These are phyloP conservation scores for Gobiocypris rarus DNA, from an alignment of 2,113 vertebrate species.

Conservation along the genomic window DNA sequence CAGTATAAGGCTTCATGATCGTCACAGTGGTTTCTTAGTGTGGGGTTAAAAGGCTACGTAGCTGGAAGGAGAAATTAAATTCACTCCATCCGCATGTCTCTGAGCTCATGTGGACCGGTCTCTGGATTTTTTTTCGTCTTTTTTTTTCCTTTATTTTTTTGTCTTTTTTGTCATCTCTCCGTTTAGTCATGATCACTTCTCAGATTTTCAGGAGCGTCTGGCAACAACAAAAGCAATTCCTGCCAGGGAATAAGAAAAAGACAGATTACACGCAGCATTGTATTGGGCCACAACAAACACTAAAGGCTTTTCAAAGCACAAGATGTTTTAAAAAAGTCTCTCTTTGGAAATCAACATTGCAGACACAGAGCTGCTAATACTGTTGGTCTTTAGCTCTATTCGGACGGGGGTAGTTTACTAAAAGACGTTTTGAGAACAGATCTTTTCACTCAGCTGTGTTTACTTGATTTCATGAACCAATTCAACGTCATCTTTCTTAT, in stretches of 20 bases:
- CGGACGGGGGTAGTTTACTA: too few species aligned
- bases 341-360: neutral
- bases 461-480: too few species aligned
- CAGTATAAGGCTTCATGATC: constrained; percentile 68
- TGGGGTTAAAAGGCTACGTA: constrained; percentile 65
- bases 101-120: constrained; percentile 50
- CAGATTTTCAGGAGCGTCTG: constrained; percentile 74
- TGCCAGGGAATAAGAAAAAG: constrained; percentile 45
- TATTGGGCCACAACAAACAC: neutral
- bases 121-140: constrained; percentile 44
- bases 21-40: constrained; percentile 77
- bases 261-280: neutral
- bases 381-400: neutral
- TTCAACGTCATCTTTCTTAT: too few species aligned
- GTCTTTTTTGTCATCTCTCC: constrained; percentile 56
- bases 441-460: too few species aligned
- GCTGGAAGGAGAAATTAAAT: constrained; percentile 54
- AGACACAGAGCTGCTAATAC: neutral
- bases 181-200: constrained; percentile 70
- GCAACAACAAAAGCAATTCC: constrained; percentile 68
- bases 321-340: too few species aligned
- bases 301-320: too few species aligned
- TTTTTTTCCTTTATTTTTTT: constrained; percentile 21
- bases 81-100: constrained; percentile 52
- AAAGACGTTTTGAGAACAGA: too few species aligned